These are phyloP conservation scores for Pseudorasbora parva DNA, from an alignment of 2,113 vertebrate genomes.

Conservation along the genomic window DNA sequence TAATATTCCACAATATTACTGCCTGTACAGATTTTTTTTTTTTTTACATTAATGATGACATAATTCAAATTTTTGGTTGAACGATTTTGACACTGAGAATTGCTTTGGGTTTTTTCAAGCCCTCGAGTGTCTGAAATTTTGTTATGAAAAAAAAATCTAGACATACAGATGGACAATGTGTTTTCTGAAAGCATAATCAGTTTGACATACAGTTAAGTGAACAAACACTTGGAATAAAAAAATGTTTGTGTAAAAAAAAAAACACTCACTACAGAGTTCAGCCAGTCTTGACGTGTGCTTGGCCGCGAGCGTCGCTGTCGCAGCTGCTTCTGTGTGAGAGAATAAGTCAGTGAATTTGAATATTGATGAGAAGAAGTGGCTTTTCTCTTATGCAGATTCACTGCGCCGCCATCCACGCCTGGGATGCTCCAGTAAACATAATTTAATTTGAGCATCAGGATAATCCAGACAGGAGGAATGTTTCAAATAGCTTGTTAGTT, in stretches of 20 bases:
- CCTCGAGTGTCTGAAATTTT: not conserved
- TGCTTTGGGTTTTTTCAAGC: not conserved
- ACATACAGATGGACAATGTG: not conserved
- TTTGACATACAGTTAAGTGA: not conserved
- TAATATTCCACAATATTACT: too few species aligned
- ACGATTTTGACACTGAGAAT: not conserved
- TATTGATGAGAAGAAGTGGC: constrained; percentile 70
- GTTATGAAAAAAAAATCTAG: not conserved
- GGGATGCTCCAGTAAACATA: constrained; percentile 64
- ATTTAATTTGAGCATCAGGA: constrained; percentile 68
- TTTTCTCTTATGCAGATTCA: constrained; percentile 60
- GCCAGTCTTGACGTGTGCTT: not conserved
- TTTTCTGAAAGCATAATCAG: not conserved
- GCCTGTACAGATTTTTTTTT: too few species aligned
- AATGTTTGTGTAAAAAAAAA: not conserved
- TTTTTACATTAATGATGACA: not conserved
- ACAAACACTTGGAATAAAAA: not conserved
- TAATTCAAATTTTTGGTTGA: not conserved
- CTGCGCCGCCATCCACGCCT: constrained; percentile 27
- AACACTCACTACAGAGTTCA: not conserved
- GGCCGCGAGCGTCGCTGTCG: not conserved
- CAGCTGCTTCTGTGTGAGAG: not conserved
- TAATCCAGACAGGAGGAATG: constrained; percentile 57
- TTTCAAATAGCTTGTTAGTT: constrained; percentile 54
- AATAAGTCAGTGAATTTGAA: constrained; percentile 61